phyloP scores from a whole-genome alignment of 2,797 vertebrate genomes.

The Scyliorhinus canicula region DNA sequence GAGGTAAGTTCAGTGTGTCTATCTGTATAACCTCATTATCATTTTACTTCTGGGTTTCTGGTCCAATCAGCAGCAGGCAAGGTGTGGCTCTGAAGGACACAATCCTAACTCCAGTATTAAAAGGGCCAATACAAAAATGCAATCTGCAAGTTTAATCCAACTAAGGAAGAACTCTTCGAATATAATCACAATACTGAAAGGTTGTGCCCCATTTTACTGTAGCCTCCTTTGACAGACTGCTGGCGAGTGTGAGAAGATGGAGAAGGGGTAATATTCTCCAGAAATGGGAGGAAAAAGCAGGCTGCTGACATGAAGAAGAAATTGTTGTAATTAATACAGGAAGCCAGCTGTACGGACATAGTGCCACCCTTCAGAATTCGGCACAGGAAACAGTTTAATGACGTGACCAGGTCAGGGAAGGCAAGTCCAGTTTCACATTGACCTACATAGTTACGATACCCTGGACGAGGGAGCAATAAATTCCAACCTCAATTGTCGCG shows the following conservation, averaged over 20 bases:
- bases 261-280: no score
- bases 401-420: no score
- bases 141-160: not conserved
- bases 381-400: no score
- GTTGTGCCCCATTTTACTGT: not conserved
- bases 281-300: no score
- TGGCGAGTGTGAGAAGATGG: no score
- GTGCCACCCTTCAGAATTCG: no score
- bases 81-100: not conserved
- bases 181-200: not conserved
- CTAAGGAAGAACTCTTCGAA: not conserved
- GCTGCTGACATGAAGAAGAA: not conserved
- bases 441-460: no score
- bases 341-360: not conserved
- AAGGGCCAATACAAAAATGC: not conserved
- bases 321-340: not conserved
- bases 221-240: not conserved
- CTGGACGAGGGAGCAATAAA: no score
- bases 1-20: not conserved
- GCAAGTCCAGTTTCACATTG: no score
- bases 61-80: not conserved
- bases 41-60: not conserved
- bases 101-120: not conserved
- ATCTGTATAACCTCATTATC: not conserved
- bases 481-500: no score